Conservation (phyloP, 2,888 invertebrate genomes). For the Keiferia lycopersicella region DNA sequence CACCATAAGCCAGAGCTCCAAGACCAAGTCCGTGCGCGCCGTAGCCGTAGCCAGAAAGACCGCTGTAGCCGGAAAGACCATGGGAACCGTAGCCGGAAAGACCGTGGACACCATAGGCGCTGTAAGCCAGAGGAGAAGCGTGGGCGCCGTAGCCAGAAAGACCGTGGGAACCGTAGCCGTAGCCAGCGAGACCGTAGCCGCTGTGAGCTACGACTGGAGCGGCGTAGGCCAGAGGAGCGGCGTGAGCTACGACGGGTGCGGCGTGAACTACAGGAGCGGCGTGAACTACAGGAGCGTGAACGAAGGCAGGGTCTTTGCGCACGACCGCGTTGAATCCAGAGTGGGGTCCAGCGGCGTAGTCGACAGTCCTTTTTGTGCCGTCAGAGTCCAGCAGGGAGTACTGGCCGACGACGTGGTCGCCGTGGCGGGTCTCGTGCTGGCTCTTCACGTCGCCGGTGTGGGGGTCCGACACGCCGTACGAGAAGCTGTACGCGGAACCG, state of each 20-base stretch:
- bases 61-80: conserved; percentile 18
- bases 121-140: not conserved
- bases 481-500: conserved; percentile 71
- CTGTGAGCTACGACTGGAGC: conserved; percentile 20
- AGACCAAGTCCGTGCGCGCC: conserved; percentile 28
- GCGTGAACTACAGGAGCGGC: conserved; percentile 34
- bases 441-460: conserved; percentile 76
- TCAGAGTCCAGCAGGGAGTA: conserved; percentile 80
- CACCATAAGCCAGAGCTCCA: conserved; percentile 31
- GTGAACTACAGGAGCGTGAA: conserved; percentile 44
- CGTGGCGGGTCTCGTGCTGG: conserved; percentile 83
- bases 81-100: conserved; percentile 6
- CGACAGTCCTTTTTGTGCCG: conserved; percentile 83
- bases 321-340: conserved; percentile 50
- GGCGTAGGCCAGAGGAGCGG: conserved; percentile 31
- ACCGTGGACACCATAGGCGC: not conserved
- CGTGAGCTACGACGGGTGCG: conserved; percentile 24
- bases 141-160: conserved; percentile 12
- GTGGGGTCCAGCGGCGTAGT: conserved; percentile 66
- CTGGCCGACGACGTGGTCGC: conserved; percentile 81
- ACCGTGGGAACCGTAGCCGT: conserved; percentile 26
- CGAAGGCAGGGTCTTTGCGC: conserved; percentile 65
- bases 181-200: conserved; percentile 11
- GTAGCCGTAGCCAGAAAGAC: conserved; percentile 13
- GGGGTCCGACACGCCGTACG: conserved; percentile 72